Conservation (phyloP, 1,140 invertebrate genomes). For the Gyrodactylus bullatarudis region DNA sequence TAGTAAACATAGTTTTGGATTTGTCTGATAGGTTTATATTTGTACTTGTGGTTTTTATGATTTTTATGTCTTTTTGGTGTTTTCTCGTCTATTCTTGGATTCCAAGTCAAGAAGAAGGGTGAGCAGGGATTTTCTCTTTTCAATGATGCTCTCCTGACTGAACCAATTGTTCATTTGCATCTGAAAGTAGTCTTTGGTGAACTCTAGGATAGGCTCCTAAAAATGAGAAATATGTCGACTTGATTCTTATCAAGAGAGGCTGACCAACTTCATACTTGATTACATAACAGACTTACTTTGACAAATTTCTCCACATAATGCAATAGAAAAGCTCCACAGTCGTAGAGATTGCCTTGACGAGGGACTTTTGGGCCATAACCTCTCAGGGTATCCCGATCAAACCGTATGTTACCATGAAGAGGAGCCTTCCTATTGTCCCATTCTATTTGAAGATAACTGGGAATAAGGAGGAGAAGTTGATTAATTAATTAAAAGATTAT, state of each 20-base stretch:
- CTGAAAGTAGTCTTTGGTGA: not conserved
- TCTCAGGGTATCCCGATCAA: conserved; percentile 14
- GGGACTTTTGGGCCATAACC: conserved; percentile 53
- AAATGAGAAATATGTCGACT: not conserved
- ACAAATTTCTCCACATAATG: conserved; percentile 88
- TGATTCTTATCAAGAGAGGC: not conserved
- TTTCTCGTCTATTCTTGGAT: too few species aligned
- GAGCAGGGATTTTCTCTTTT: not conserved
- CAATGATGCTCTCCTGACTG: not conserved
- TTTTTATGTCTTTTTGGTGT: too few species aligned
- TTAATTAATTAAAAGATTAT: not conserved
- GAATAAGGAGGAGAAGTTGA: conserved; percentile 2
- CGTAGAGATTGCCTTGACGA: conserved; percentile 74
- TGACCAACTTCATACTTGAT: not conserved
- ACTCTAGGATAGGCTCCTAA: not conserved
- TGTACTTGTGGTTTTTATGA: too few species aligned
- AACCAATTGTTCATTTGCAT: not conserved
- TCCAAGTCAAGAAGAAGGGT: not conserved
- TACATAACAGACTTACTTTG: conserved; percentile 15
- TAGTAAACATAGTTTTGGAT: too few species aligned
- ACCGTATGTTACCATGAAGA: conserved; percentile 26
- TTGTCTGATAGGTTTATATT: too few species aligned
- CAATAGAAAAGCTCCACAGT: conserved; percentile 71
- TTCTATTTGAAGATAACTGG: conserved; percentile 45
- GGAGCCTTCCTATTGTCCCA: conserved; percentile 37